Base-by-base conservation (phyloP, 2,888 invertebrate species). In the Pollenia griseotomentosa region DNA sequence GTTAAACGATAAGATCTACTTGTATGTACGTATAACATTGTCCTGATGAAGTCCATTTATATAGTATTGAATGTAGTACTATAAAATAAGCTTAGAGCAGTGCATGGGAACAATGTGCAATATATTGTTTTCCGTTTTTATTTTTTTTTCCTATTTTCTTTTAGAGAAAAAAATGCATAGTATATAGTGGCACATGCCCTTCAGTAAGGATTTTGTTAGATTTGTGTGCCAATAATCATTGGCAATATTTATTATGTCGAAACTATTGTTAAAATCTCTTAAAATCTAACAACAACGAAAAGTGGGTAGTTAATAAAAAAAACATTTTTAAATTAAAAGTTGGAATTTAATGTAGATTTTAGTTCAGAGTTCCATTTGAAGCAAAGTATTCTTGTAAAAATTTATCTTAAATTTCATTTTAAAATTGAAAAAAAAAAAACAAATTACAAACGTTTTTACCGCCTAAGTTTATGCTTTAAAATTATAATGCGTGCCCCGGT, bases 211-310 rank as follows among this genome's bases (percentile, higher is more conserved):
- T 83, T 81, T 77, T 40, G 53, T 68, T 51, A 55, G 77, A 83
- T 73, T 83, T 87, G 59, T 71, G 33, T 81, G 71, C 65, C 74
- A 83, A 78, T 77, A 80, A 75, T 80, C 57, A 83, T 83, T 77
- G 65, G 63, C 48, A 80, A 71, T 80, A 81, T 77, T 77, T 81
- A 68, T 81, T 63, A 55, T 73, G 55, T 63, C 79, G 55, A 61
- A 79, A 74, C 55, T 63, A 61, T 68, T 79, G 77, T 66, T 79
- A 59, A 73, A 71, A 61, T 71, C 44, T 66, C 23, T 23, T 23
- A 23, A 23, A 23, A 23, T 23, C 23, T 8, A 14, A 23, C 14
- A 65, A 74, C 53, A n/a, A 8, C 33, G 8, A n/a, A 46, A 14
- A 19, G 16, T 65, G 73, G 42, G 0, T 44, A 23, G 59, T 44